Conservation (phyloP, 64 coral and sea anemone species). For the Dendronephthya gigantea region DNA sequence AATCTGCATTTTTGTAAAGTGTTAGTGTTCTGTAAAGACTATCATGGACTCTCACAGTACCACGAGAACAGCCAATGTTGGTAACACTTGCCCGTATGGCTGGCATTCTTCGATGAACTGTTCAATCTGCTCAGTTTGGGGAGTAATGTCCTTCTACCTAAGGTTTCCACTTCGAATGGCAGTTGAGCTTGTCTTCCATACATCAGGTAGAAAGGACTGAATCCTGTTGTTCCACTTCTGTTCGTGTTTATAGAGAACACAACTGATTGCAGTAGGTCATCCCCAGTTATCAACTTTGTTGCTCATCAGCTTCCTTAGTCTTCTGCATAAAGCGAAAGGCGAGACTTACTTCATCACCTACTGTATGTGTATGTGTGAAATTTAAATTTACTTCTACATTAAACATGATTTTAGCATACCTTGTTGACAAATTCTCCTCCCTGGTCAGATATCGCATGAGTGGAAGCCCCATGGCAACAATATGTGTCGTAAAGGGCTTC, state of each 20-base stretch:
- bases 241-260: slow-evolving; percentile 1
- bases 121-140: not conserved
- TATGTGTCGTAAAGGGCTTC: slow-evolving; percentile 11
- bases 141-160: not conserved
- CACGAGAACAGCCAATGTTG: too few relatives aligned
- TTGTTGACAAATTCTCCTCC: slow-evolving; percentile 32
- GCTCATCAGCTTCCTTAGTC: not conserved
- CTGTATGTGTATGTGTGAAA: too few relatives aligned
- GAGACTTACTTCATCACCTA: not conserved
- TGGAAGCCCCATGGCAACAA: slow-evolving; percentile 24
- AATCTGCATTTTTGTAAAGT: too few relatives aligned
- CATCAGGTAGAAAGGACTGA: slow-evolving; percentile 4
- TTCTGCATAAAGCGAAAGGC: not conserved
- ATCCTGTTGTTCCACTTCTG: slow-evolving; percentile 4
- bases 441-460: slow-evolving; percentile 1
- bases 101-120: not conserved
- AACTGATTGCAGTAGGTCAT: not conserved
- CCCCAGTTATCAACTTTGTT: not conserved
- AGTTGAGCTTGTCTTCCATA: not conserved
- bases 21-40: too few relatives aligned
- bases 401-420: not conserved
- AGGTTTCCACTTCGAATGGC: not conserved
- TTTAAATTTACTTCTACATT: not conserved
- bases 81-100: not conserved
- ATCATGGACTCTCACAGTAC: too few relatives aligned